Percentiles rank a stretch among this genome's conserved stretches.
phyloP scores from a whole-genome alignment of 2,113 vertebrate genomes.

The Gallinago paraguaiae region DNA sequence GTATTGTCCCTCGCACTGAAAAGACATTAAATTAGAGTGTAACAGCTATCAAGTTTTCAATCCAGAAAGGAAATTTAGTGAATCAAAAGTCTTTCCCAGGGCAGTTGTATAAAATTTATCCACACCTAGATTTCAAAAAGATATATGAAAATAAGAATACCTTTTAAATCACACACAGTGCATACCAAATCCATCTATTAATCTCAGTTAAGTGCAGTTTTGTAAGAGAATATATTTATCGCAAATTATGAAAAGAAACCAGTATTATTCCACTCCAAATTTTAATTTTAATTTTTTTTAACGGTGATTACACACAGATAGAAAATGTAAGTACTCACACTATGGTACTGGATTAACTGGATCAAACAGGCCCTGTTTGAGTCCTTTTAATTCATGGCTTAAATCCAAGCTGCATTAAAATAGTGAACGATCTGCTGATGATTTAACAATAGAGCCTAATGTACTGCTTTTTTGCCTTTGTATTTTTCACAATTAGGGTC shows the following conservation, averaged over 20 bases:
- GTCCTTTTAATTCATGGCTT: neutral
- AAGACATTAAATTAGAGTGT: neutral
- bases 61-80: neutral
- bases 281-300: neutral
- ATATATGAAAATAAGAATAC: neutral
- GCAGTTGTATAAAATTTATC: neutral
- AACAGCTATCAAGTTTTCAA: neutral
- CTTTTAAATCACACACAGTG: neutral
- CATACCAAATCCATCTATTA: neutral
- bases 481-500: neutral
- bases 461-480: neutral
- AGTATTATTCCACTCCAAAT: neutral
- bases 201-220: neutral
- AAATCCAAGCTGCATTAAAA: neutral
- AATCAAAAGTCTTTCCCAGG: neutral
- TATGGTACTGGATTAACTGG: neutral
- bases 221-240: neutral
- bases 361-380: neutral
- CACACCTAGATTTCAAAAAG: neutral
- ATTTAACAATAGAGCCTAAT: neutral
- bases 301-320: neutral
- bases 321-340: neutral
- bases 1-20: neutral
- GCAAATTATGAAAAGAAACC: neutral
- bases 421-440: neutral